Evolutionary conservation across 2,797 vertebrate genomes (phyloP), one percentile per base, ranked within the genome.

Genomic region (Pipistrellus pipistrellus): DNA sequence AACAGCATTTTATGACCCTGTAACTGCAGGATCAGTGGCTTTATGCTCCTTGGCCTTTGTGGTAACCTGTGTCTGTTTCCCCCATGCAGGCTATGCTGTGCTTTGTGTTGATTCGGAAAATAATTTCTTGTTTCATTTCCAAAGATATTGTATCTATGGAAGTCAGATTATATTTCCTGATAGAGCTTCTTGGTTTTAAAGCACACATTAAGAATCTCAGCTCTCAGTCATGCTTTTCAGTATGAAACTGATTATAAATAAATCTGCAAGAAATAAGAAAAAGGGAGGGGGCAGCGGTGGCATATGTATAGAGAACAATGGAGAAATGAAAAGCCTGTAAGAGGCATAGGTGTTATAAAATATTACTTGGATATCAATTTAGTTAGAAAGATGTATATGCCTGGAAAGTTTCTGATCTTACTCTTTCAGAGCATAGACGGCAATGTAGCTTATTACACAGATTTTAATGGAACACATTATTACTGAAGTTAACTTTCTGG

Each of bases 21-120:
- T 95, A 97, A 98, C 93, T 96, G 96, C 94, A 97, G 98, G 95
- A 97, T 97, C 96, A 97, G 97, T 97, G 96, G 95, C 97, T 98
- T 98, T 97, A 97, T 44, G 91, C 78, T 97, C 93, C 94, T 97
- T 95, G 95, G 92, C 71, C 96, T 91, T 91, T 77, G 87, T 85
- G 90, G 11, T 96, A 97, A 97, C 96, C 93, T 96, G 91, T 82
- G 59, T 75, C 73, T 96, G 12, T 87, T 95, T 98, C 86, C 85
- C 94, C 62, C 87, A 84, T 91, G 59, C 90, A 95, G 87, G n/a
- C 92, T 96, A 21, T 95, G 91, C 94, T 96, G 72, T 93, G 92
- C 94, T 97, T 97, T 95, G 85, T 94, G 90, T 97, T 97, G 97
- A 98, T 97, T 97, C 90, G 57, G 90, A 97, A 97, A 97, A 97